Percentiles rank a stretch among this genome's conserved stretches.
phyloP scores from a whole-genome alignment of 2,888 invertebrate species.

The Andrena marginata region DNA sequence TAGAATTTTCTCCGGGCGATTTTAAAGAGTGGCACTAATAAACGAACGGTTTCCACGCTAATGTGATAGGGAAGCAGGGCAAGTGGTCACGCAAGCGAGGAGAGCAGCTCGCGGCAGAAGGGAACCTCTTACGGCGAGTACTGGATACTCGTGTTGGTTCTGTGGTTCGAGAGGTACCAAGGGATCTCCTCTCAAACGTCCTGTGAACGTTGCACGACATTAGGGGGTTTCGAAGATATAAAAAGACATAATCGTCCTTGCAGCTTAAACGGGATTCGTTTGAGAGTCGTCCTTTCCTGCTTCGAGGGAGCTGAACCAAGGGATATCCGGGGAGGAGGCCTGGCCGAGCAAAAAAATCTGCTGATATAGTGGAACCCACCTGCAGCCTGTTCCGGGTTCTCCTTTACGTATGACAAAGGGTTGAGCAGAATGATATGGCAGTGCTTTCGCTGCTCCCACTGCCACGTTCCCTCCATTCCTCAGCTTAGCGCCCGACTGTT shows the following conservation, averaged over 20 bases:
- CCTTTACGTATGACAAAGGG: conserved; percentile 82
- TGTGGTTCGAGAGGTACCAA: conserved; percentile 12
- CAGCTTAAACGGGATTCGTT: conserved; percentile 49
- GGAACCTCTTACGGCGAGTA: not conserved
- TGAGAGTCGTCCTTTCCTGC: conserved; percentile 48
- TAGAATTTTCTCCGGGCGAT: not conserved
- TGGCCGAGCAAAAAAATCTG: conserved; percentile 51
- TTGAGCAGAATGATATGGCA: conserved; percentile 83
- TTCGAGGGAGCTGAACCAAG: conserved; percentile 34
- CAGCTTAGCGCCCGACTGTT: conserved; percentile 78
- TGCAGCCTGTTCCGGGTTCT: conserved; percentile 81
- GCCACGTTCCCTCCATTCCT: conserved; percentile 85
- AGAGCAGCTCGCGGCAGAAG: not conserved
- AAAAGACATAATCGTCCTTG: conserved; percentile 57
- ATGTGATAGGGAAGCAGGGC: not conserved
- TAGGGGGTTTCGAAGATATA: conserved; percentile 43
- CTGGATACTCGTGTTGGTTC: conserved; percentile 17
- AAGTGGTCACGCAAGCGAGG: conserved; percentile 15
- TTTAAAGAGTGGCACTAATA: conserved; percentile 15
- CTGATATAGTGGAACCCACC: conserved; percentile 74
- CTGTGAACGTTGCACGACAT: conserved; percentile 34
- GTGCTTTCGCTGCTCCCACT: conserved; percentile 84
- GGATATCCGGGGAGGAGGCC: conserved; percentile 26
- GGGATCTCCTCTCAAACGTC: conserved; percentile 31
- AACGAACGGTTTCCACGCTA: not conserved